Evolutionary conservation across 2,113 vertebrate species (phyloP).

Genomic region (Archocentrus centrarchus): DNA sequence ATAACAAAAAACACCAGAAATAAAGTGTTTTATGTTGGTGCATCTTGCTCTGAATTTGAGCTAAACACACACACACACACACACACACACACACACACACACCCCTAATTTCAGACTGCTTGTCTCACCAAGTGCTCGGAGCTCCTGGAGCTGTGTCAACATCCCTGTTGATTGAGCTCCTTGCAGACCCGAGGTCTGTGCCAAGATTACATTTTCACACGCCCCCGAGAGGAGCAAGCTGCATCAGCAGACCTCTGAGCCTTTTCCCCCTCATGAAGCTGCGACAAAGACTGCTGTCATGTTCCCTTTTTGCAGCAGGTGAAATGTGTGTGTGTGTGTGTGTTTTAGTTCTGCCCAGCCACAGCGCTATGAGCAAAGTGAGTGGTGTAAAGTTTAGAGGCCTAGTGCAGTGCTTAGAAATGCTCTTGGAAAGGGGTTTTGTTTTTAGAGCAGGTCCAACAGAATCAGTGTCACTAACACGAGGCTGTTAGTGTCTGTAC

Average conservation of each 20-base stretch:
- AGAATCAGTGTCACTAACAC: no score
- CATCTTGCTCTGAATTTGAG: not conserved
- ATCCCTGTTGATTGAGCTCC: conserved; percentile 61
- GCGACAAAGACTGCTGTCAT: conserved; percentile 44
- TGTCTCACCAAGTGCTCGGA: not conserved
- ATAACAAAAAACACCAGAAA: not conserved
- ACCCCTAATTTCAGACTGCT: not conserved
- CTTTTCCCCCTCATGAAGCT: conserved; percentile 31
- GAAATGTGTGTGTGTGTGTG: conserved; percentile 14
- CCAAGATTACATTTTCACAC: conserved; percentile 72
- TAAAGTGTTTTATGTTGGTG: not conserved
- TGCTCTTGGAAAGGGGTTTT: not conserved
- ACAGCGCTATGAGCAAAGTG: not conserved
- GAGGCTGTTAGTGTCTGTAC: not conserved
- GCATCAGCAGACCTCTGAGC: conserved; percentile 52
- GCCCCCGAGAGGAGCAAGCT: conserved; percentile 50
- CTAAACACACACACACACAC: not conserved
- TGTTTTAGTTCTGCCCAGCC: not conserved
- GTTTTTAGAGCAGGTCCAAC: not conserved
- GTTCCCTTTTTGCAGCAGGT: conserved; percentile 49
- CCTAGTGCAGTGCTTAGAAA: not conserved
- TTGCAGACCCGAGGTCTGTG: conserved; percentile 37
- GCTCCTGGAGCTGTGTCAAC: conserved; percentile 68
- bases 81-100: not conserved
- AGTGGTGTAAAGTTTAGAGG: not conserved